Evolutionary conservation across 2,113 vertebrate genomes (phyloP).

Genomic region (Onychostruthus taczanowskii): DNA sequence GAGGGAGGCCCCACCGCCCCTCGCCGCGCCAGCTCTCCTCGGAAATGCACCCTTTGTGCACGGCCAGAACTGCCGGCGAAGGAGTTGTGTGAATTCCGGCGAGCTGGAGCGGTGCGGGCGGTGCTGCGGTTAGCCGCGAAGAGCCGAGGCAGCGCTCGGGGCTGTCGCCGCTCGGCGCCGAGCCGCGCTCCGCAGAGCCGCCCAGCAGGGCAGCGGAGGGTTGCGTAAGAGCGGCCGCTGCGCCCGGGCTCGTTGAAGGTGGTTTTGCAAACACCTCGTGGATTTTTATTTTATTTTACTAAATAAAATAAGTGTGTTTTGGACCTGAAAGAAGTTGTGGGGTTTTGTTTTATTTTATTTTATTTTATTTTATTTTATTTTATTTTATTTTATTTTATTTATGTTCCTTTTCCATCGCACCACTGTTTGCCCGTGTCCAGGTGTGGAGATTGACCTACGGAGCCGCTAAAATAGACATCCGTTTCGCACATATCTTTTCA

Average conservation of each 20-base stretch:
- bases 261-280: neutral
- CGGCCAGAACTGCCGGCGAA: neutral
- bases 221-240: neutral
- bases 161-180: neutral
- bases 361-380: no score
- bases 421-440: neutral
- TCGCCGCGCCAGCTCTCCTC: neutral
- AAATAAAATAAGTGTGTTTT: no score
- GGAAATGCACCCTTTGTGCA: neutral
- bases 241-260: fast-evolving
- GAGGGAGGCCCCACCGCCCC: neutral
- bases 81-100: fast-evolving
- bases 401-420: fast-evolving
- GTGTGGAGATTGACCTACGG: neutral
- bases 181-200: neutral
- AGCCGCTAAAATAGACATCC: neutral
- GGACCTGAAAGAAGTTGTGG: no score
- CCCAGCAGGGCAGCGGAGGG: neutral
- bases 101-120: neutral
- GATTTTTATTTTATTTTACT: neutral
- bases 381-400: neutral
- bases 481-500: neutral
- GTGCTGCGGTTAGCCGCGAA: neutral
- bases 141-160: neutral
- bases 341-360: no score